phyloP scores from a whole-genome alignment of 2,113 vertebrate species.

The Zosterops japonicus region DNA sequence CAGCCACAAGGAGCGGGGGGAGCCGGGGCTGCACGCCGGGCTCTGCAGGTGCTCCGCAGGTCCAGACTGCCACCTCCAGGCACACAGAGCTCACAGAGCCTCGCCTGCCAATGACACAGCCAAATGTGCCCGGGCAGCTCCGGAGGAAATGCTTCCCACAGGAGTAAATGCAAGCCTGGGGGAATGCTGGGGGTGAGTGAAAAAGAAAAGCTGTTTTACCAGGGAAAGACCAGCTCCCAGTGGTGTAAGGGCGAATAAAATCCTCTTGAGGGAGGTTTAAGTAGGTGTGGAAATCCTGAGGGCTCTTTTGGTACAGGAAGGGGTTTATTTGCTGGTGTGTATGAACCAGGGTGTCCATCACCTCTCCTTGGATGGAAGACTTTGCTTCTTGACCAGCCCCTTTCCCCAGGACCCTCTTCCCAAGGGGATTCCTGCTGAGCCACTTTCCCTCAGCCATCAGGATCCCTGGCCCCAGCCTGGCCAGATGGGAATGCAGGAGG shows the following conservation, averaged over 20 bases:
- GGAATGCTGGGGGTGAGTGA: neutral
- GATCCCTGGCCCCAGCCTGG: neutral
- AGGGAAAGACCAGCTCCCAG: neutral
- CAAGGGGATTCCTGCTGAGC: neutral
- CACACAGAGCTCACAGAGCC: neutral
- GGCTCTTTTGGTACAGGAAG: neutral
- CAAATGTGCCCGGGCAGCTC: neutral
- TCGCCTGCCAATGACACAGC: accelerated
- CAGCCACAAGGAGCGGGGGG: accelerated
- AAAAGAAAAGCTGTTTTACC: neutral
- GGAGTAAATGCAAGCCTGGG: neutral
- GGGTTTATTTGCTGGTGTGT: neutral
- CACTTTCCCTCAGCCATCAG: neutral
- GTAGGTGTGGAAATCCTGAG: neutral
- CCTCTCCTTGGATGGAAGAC: neutral
- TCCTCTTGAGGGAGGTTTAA: neutral
- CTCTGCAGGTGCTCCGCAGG: neutral
- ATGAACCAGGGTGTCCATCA: neutral
- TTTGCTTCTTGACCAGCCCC: neutral
- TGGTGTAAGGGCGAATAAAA: neutral
- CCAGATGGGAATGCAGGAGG: neutral
- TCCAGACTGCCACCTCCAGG: slow-evolving; percentile 44
- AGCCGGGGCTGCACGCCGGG: neutral
- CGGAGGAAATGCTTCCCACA: neutral
- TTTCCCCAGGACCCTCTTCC: neutral